These are phyloP conservation scores for Amitus sp. DNA, from an alignment of 2,888 invertebrate genomes.

Conservation along the genomic window DNA sequence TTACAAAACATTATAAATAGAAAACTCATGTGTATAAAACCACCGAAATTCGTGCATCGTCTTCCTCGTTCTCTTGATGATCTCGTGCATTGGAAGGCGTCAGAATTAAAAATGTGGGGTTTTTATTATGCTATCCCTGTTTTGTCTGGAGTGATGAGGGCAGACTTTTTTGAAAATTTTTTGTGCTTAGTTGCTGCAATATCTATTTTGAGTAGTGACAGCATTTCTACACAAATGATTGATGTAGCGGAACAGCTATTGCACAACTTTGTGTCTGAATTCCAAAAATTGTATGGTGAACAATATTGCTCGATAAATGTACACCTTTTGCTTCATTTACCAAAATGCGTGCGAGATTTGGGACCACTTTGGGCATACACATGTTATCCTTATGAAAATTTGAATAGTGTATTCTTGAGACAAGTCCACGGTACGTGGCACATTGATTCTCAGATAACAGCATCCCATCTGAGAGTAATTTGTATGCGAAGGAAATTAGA, in stretches of 20 bases:
- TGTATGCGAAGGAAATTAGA: no score
- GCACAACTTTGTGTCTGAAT: constrained; percentile 1
- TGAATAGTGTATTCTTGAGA: constrained; percentile 20
- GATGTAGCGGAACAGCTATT: neutral
- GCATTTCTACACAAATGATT: neutral
- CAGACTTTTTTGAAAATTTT: constrained; percentile 26
- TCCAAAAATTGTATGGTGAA: neutral
- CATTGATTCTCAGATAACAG: neutral
- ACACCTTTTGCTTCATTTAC: constrained; percentile 12
- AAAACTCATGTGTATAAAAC: constrained; percentile 18
- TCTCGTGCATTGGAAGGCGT: constrained; percentile 33
- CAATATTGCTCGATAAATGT: constrained; percentile 12
- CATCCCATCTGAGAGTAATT: no score
- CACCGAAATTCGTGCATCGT: constrained; percentile 25
- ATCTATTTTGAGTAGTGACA: constrained; percentile 13
- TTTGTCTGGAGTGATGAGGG: constrained; percentile 14
- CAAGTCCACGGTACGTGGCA: constrained; percentile 5
- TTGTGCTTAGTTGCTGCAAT: constrained; percentile 14
- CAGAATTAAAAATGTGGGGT: constrained; percentile 21
- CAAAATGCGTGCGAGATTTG: constrained; percentile 5
- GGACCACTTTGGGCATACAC: constrained; percentile 19
- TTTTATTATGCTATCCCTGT: constrained; percentile 27
- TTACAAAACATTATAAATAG: constrained; percentile 15
- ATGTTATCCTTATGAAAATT: constrained; percentile 16
- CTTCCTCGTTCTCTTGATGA: constrained; percentile 22